Evolutionary conservation across 1,140 invertebrate species (phyloP).

Genomic region (Nebria ingens): DNA sequence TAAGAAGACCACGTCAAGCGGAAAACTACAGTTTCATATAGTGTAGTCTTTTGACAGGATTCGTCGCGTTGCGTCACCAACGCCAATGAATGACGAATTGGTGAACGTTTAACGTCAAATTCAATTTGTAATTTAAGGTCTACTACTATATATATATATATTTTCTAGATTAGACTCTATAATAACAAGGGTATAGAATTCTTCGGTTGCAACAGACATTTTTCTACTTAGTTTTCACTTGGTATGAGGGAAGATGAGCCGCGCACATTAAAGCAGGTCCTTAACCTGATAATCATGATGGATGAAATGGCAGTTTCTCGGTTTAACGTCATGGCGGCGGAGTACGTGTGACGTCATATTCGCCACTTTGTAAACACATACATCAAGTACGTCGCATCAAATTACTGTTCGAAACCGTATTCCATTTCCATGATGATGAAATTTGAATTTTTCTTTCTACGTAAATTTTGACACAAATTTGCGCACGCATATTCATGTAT

Average conservation of each 20-base stretch:
- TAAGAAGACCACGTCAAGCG: constrained; percentile 1
- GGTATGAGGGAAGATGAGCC: too few species aligned
- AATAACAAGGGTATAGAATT: too few species aligned
- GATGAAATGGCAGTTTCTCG: constrained; percentile 1
- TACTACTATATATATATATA: too few species aligned
- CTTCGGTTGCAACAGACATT: too few species aligned
- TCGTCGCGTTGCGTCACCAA: neutral
- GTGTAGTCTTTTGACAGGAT: constrained; percentile 8
- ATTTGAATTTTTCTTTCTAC: constrained; percentile 1
- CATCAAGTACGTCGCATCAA: constrained; percentile 1
- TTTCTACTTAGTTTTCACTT: too few species aligned
- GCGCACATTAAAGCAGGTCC: neutral
- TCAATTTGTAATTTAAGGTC: too few species aligned
- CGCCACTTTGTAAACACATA: constrained; percentile 8
- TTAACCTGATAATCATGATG: constrained; percentile 9
- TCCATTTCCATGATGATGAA: neutral
- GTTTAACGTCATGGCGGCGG: neutral
- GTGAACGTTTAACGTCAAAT: too few species aligned
- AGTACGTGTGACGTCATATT: neutral
- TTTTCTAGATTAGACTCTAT: too few species aligned
- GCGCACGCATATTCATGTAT: too few species aligned
- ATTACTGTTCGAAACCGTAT: neutral
- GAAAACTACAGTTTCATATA: constrained; percentile 4
- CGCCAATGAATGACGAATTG: too few species aligned
- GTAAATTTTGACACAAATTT: too few species aligned